Base-by-base conservation (phyloP, 2,888 invertebrate genomes). In the Perithous albicinctus region DNA sequence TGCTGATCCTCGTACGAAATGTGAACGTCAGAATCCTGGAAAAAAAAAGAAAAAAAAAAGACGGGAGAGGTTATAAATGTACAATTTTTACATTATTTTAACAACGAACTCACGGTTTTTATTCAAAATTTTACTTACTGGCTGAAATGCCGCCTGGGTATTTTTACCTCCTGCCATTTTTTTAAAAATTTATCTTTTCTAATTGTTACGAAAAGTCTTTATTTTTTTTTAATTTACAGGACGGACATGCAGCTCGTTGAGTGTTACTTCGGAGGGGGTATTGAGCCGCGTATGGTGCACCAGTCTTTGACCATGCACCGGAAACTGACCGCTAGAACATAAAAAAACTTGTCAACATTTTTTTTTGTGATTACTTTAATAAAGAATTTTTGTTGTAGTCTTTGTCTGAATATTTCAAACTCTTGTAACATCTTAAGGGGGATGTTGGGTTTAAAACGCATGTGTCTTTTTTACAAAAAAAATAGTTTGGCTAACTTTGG, bases 1-100 rank as follows among this genome's bases (percentile, higher is more conserved):
- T 98, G 97, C 93, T 99, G 99, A 94, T 99, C 99, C 93, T 98
- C 99, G 90, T 95, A 97, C 0, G 98, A 97, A 87, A 99, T 98
- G 92, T 98, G 97, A 80, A 98, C 97, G 94, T 98, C 98, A 64
- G 96, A 96, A 90, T 98, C 97, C 96, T 96, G 88, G n/a, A n/a
- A n/a, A n/a, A n/a, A n/a, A n/a, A n/a, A n/a, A n/a, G n/a, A n/a
- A n/a, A n/a, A n/a, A 84, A 93, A 26, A 66, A 29, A 2, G 12
- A 6, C 38, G 43, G 38, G 23, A 74, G 43, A 85, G 82, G 85
- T 85, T 88, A 93, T 43, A 54, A 70, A 18, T 15, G 10, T 15
- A 38, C 15, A 5, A 48, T n/a, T 43, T 15, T 1, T 61, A n/a
- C 41, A 2, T 48, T 77, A 29, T 0, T 78, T 82, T 46, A 63